These are phyloP conservation scores for Tyria jacobaeae DNA, from an alignment of 2,888 invertebrate species.

Conservation along the genomic window DNA sequence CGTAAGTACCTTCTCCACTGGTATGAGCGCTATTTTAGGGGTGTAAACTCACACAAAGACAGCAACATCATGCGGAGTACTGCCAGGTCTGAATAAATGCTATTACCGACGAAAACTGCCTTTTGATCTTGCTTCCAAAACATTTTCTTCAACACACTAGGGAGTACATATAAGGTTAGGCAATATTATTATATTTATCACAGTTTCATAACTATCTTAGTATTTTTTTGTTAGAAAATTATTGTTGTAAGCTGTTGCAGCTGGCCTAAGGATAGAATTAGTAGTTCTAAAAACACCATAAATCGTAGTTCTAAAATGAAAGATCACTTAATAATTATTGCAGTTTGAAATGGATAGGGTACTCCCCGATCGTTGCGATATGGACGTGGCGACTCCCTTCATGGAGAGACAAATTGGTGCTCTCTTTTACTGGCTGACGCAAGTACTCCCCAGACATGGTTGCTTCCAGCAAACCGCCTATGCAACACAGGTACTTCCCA, in stretches of 20 bases:
- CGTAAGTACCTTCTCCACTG: neutral
- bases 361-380: no score
- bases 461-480: no score
- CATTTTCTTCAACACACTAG: constrained; percentile 29
- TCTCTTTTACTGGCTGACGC: no score
- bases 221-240: neutral
- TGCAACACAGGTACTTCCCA: no score
- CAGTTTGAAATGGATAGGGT: no score
- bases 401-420: no score
- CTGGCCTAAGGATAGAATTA: neutral
- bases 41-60: constrained; percentile 24
- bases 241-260: neutral
- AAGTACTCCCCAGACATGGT: no score
- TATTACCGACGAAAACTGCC: constrained; percentile 52
- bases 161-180: constrained; percentile 4
- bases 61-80: constrained; percentile 18
- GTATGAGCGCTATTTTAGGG: constrained; percentile 35
- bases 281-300: no score
- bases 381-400: no score
- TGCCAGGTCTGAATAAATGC: constrained; percentile 44
- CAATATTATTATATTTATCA: neutral
- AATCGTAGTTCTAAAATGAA: no score
- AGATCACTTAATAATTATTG: no score
- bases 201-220: neutral
- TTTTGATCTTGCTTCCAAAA: constrained; percentile 51